These are phyloP conservation scores for Crypturellus undulatus DNA, from an alignment of 2,113 vertebrate genomes.

Conservation along the genomic window DNA sequence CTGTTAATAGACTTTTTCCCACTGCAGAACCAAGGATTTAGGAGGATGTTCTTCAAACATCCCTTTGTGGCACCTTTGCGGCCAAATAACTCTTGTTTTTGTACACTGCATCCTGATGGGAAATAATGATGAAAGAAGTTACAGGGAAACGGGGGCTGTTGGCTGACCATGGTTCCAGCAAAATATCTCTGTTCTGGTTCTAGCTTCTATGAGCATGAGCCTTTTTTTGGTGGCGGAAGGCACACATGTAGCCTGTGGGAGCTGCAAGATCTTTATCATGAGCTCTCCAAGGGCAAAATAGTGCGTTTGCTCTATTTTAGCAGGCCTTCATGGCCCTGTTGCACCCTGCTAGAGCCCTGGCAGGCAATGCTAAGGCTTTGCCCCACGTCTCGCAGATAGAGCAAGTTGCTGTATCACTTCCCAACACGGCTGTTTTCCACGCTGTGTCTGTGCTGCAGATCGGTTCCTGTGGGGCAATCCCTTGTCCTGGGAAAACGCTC, in stretches of 20 bases:
- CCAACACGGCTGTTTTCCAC: background rate
- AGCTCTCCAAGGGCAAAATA: background rate
- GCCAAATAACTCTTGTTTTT: background rate
- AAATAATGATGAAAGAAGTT: background rate
- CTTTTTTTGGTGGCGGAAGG: accelerated
- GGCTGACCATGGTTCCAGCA: background rate
- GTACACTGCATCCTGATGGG: background rate
- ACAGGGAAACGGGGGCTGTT: background rate
- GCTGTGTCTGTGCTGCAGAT: background rate
- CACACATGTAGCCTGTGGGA: accelerated
- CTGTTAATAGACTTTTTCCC: background rate
- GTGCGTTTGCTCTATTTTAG: background rate
- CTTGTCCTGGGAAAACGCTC: accelerated
- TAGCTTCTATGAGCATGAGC: background rate
- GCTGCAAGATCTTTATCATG: background rate
- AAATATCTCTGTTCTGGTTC: background rate
- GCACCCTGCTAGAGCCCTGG: background rate
- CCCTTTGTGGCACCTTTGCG: too few species aligned
- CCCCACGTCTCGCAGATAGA: accelerated
- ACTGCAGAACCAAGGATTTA: background rate
- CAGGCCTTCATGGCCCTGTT: background rate
- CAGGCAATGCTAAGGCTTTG: background rate
- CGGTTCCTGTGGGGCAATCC: background rate
- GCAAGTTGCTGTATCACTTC: background rate
- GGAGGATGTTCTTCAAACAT: background rate